Evolutionary conservation across 2,113 vertebrate genomes (phyloP).

Genomic region (Malaclemys terrapin): DNA sequence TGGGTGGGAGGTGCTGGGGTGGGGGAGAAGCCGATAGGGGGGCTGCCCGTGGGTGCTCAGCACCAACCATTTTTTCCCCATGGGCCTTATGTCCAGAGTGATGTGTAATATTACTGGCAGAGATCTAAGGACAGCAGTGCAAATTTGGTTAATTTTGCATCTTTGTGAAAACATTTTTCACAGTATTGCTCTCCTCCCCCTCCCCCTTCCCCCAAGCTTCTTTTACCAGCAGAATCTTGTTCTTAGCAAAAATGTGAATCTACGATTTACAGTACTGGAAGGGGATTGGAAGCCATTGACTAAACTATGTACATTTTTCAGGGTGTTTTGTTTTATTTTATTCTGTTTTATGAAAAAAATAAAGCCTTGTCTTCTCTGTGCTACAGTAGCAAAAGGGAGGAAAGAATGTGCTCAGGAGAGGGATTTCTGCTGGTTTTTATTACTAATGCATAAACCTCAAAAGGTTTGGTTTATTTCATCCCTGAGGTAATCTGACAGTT

Average conservation of each 20-base stretch:
- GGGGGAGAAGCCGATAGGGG: no score
- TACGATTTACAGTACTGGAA: neutral
- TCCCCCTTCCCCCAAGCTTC: accelerated
- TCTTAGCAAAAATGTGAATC: neutral
- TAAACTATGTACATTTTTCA: neutral
- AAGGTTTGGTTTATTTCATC: neutral
- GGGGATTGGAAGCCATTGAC: neutral
- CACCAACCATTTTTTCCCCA: no score
- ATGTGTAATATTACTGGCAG: neutral
- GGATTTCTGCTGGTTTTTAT: neutral
- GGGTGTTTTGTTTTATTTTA: neutral
- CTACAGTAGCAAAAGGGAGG: accelerated
- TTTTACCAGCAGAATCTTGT: neutral
- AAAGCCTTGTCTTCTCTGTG: neutral
- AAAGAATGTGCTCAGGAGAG: neutral
- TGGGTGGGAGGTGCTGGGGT: no score
- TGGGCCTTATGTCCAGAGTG: no score
- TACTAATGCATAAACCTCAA: neutral
- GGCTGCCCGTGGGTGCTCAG: no score
- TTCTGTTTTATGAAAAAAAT: neutral
- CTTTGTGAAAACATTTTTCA: constrained; percentile 1
- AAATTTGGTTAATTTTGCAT: neutral
- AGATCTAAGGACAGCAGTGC: neutral
- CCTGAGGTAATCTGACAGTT: neutral
- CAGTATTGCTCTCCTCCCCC: accelerated